Evolutionary conservation across 2,888 invertebrate genomes (phyloP).

Genomic region (Schizotus pectinicornis): DNA sequence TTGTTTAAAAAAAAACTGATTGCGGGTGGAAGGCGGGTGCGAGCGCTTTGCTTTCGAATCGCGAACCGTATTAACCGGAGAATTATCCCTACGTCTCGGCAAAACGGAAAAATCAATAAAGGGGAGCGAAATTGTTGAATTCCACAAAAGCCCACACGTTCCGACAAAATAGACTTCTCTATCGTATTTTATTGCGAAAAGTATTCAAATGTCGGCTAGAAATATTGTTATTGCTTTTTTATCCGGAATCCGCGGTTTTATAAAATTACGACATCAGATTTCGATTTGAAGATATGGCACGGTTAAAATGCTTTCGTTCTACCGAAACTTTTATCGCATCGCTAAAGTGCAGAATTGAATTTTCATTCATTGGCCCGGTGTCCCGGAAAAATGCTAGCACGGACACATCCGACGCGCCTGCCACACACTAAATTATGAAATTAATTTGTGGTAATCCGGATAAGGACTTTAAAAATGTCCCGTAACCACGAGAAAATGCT

Average conservation of each 20-base stretch:
- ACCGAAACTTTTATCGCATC: too few relatives aligned
- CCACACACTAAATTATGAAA: too few relatives aligned
- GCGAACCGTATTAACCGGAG: background rate
- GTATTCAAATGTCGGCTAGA: slow-evolving; percentile 47
- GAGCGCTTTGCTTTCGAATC: background rate
- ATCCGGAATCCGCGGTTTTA: slow-evolving; percentile 38
- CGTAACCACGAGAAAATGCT: too few relatives aligned
- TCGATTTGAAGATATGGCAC: slow-evolving; percentile 31
- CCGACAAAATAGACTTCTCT: slow-evolving; percentile 35
- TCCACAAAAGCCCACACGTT: slow-evolving; percentile 32
- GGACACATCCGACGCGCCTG: too few relatives aligned
- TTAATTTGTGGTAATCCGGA: too few relatives aligned
- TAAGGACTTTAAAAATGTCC: too few relatives aligned
- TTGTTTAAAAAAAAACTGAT: too few relatives aligned
- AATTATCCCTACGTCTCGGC: background rate
- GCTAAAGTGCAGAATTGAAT: too few relatives aligned
- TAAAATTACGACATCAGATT: slow-evolving; percentile 38
- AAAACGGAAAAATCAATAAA: slow-evolving; percentile 19
- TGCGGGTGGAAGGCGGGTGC: too few relatives aligned
- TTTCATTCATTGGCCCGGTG: too few relatives aligned
- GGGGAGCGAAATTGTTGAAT: slow-evolving; percentile 23
- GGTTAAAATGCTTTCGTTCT: slow-evolving; percentile 12
- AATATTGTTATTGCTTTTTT: slow-evolving; percentile 48
- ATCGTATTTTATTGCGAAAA: slow-evolving; percentile 32
- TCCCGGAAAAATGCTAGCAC: too few relatives aligned